Conservation (phyloP, 2,797 vertebrate species). For the Botia kubotai region DNA sequence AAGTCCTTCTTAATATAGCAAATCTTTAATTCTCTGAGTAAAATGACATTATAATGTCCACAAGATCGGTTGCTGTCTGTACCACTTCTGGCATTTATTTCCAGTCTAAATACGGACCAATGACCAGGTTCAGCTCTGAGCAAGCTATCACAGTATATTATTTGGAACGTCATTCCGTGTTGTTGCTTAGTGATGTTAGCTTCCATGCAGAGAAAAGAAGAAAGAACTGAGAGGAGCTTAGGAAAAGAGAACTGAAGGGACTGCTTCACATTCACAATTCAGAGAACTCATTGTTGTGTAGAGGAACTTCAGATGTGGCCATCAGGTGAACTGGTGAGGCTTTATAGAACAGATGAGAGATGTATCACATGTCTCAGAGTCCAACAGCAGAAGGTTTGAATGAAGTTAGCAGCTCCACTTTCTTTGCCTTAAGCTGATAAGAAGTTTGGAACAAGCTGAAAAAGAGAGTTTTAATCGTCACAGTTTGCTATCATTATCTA, state of each 20-base stretch:
- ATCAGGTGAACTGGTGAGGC: background rate
- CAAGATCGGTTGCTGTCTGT: background rate
- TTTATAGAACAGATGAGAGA: background rate
- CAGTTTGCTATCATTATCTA: background rate
- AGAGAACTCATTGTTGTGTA: background rate
- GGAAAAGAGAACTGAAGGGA: too few relatives aligned
- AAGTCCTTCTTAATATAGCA: background rate
- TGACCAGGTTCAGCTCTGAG: background rate
- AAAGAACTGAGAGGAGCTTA: background rate
- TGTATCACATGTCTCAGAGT: background rate
- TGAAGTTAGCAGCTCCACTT: background rate
- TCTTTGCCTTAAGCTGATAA: background rate
- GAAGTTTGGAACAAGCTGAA: background rate
- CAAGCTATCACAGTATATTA: background rate
- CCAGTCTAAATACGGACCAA: background rate
- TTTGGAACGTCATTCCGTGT: background rate
- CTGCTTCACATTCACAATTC: background rate
- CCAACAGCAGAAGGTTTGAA: background rate
- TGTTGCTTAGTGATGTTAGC: background rate
- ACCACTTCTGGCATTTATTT: slow-evolving; percentile 10
- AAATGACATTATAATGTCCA: background rate
- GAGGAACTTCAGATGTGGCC: background rate
- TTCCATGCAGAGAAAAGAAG: background rate
- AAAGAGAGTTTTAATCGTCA: background rate
- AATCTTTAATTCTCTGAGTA: background rate